phyloP scores from a whole-genome alignment of 2,888 invertebrate species.

The Dryobota labecula region DNA sequence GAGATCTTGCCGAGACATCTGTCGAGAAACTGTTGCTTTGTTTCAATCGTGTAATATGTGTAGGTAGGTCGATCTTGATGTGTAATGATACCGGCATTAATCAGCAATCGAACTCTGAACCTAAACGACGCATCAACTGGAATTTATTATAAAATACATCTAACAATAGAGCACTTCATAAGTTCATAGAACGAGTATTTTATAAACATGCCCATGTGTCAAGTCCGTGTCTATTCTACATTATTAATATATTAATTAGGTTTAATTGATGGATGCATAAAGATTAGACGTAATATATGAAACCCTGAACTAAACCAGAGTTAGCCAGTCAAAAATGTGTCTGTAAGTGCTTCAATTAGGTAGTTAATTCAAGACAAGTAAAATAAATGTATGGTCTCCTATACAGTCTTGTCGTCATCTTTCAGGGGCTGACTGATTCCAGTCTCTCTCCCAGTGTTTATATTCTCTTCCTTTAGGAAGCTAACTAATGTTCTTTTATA shows the following conservation, averaged over 20 bases:
- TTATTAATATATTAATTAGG: neutral
- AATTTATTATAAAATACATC: constrained; percentile 15
- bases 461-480: neutral
- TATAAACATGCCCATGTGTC: neutral
- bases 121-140: neutral
- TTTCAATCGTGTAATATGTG: no score
- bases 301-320: neutral
- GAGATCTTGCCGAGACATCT: no score
- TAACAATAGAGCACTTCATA: constrained; percentile 11
- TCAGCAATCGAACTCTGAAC: constrained; percentile 18
- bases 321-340: neutral
- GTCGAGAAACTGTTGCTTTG: no score
- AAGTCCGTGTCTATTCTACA: neutral
- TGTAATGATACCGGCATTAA: neutral
- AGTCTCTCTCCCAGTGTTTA: neutral
- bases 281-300: neutral
- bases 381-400: neutral
- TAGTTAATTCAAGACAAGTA: neutral
- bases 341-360: neutral
- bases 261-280: neutral
- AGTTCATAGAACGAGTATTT: neutral
- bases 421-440: neutral
- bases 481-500: neutral
- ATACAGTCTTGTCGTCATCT: neutral
- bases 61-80: no score